phyloP scores from a whole-genome alignment of 1,140 invertebrate genomes.

The Alviniconcha marisindica region DNA sequence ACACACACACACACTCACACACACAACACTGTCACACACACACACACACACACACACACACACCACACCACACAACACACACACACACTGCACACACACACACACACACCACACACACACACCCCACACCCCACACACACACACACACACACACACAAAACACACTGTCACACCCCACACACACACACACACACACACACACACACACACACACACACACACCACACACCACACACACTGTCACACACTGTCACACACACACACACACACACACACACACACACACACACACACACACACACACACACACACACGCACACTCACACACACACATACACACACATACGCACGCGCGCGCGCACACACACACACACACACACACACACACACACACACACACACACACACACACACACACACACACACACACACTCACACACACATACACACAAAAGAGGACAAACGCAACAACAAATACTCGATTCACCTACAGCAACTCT shows the following conservation, averaged over 20 bases:
- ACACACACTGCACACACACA: too few species aligned
- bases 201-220: not conserved
- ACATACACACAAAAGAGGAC: too few species aligned
- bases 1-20: too few species aligned
- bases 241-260: not conserved
- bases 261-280: constrained; percentile 17
- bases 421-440: not conserved
- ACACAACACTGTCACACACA: too few species aligned
- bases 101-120: not conserved
- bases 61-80: too few species aligned
- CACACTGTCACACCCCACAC: not conserved
- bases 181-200: not conserved
- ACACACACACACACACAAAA: not conserved
- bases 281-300: not conserved
- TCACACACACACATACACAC: not conserved
- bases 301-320: not conserved
- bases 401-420: not conserved
- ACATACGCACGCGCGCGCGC: not conserved
- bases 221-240: too few species aligned
- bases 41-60: too few species aligned
- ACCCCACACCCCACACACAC: not conserved
- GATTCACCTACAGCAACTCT: too few species aligned
- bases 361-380: not conserved
- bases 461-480: too few species aligned
- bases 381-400: not conserved